Base-by-base conservation (phyloP, 2,113 vertebrate species). In the Puntigrus tetrazona region DNA sequence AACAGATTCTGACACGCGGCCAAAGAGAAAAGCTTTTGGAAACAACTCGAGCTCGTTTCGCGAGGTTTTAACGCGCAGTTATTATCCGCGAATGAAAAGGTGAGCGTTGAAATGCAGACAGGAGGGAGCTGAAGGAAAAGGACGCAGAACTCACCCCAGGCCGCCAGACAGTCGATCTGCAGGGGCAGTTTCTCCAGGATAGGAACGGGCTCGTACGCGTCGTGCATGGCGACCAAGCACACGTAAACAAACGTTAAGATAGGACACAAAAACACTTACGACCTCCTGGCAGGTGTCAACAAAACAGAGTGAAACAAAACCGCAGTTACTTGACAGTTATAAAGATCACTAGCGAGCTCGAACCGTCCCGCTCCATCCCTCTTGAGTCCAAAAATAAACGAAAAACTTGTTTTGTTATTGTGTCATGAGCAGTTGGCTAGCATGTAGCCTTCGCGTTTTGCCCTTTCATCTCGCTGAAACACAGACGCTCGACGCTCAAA, bases 111-210 rank as follows among this genome's bases (percentile, higher is more conserved):
- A 2, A 25, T 74, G 41, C 29, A 4, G 3, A 29, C 7, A 22
- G 4, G 9, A 41, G 13, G n/a, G 27, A 29, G 50, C 14, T 43
- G 69, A n/a, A 7, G 0, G 1, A 22, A 34, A 31, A 18, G 36
- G 57, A 11, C 50, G 45, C 41, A 14, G 27, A 69, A 69, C 96
- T 97, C 88, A 98, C 97, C 98, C 97, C 98, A 99, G 81, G 97
- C 97, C 74, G 98, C 97, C 82, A 99, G 89, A 36, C 98, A 98
- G 93, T 99, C 98, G 63, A 99, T 98, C 91, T 99, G 97, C 69
- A 99, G 94, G 55, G 98, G 98, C 86, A 99, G 94, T 87, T 99
- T 99, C 88, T 99, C 97, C 92, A 99, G 82, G 84, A 99, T 98
- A 27, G 96, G 96, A 43, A 98, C 96, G 2, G 96, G 91, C 87